A percentile compares a stretch with the other conserved stretches of the same genome.
These are phyloP conservation scores for Furnarius figulus DNA, from an alignment of 2,113 vertebrate genomes.

Conservation along the genomic window DNA sequence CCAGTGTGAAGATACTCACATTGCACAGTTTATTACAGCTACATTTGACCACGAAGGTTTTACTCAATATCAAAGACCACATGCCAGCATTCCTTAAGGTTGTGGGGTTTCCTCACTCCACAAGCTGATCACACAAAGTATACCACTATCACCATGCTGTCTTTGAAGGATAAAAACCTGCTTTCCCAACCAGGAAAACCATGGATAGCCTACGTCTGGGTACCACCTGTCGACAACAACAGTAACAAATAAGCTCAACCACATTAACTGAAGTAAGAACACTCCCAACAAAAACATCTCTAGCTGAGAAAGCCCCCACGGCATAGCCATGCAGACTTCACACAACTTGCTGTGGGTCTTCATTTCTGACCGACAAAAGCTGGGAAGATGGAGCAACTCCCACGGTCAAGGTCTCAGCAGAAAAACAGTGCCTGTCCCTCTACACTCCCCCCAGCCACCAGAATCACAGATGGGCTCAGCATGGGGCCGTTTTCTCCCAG, in stretches of 20 bases:
- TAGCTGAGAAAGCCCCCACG: rapidly evolving
- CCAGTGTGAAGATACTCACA: neutral
- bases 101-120: neutral
- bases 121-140: neutral
- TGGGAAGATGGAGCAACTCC: neutral
- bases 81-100: neutral
- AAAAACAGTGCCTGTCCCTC: neutral
- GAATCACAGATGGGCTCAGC: neutral
- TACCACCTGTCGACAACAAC: neutral
- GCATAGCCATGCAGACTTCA: neutral
- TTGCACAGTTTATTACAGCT: neutral
- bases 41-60: neutral
- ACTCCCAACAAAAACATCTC: neutral
- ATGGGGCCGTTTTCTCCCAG: neutral
- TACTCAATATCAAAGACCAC: neutral
- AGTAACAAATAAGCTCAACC: neutral
- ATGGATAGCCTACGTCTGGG: neutral
- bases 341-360: neutral
- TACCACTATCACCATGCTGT: neutral
- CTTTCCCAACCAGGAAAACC: neutral
- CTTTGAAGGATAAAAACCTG: neutral
- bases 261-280: neutral
- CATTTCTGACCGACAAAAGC: neutral
- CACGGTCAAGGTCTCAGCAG: neutral
- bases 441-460: rapidly evolving